phyloP scores from a whole-genome alignment of 2,888 invertebrate species.

The Acrobasis repandana region DNA sequence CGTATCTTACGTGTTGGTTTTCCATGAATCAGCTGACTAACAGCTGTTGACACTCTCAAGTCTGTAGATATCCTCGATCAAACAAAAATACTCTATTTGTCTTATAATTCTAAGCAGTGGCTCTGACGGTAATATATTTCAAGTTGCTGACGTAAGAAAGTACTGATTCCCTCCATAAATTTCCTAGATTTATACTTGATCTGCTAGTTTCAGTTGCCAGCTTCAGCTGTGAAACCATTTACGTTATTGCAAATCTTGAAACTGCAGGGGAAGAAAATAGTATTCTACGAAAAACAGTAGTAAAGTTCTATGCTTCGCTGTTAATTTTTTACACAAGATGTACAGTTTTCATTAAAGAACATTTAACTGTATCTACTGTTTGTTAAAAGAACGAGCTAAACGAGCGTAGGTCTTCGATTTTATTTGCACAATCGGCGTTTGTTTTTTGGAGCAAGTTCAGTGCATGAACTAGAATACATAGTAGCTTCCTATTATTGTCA shows the following conservation, averaged over 20 bases:
- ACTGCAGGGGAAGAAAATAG: neutral
- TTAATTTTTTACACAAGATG: neutral
- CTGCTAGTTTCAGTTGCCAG: slow-evolving; percentile 15
- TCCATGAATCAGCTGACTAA: too few relatives aligned
- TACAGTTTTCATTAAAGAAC: neutral
- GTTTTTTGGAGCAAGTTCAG: too few relatives aligned
- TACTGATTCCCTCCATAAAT: slow-evolving; percentile 16
- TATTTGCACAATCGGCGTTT: too few relatives aligned
- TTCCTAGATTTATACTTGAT: slow-evolving; percentile 19
- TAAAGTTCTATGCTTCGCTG: neutral
- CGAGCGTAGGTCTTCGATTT: too few relatives aligned
- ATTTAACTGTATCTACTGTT: too few relatives aligned
- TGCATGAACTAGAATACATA: too few relatives aligned
- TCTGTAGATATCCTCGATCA: too few relatives aligned
- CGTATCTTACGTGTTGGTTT: too few relatives aligned
- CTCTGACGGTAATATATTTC: slow-evolving; percentile 15
- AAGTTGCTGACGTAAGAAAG: slow-evolving; percentile 13
- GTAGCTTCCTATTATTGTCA: too few relatives aligned
- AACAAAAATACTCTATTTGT: neutral
- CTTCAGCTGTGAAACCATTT: slow-evolving; percentile 15
- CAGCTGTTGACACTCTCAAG: too few relatives aligned
- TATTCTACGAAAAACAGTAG: neutral
- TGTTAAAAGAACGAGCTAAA: too few relatives aligned
- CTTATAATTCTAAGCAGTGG: slow-evolving; percentile 1
- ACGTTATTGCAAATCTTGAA: slow-evolving; percentile 11